Evolutionary conservation across 1,140 invertebrate species (phyloP).

Genomic region (Scaptomyza montana): DNA sequence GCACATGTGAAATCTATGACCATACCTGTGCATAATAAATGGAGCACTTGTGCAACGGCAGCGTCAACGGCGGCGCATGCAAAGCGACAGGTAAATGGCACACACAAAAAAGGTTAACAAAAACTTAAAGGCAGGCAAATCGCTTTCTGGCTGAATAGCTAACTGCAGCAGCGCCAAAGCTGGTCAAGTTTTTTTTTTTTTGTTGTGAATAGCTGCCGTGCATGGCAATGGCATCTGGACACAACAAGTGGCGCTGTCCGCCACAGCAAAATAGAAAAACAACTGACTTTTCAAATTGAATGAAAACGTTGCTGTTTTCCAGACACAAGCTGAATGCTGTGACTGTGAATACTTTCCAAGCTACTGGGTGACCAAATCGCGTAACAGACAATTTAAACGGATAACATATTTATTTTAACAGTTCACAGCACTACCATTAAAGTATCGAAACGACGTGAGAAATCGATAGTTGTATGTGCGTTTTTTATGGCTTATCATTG

Average conservation of each 20-base stretch:
- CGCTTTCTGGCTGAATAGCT: conserved; percentile 6
- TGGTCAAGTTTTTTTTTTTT: conserved; percentile 16
- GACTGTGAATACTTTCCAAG: neutral
- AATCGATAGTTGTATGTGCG: neutral
- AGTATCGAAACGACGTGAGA: neutral
- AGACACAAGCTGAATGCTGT: conserved; percentile 26
- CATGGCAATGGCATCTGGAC: neutral
- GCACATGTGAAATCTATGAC: conserved; percentile 73
- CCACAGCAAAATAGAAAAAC: conserved; percentile 13
- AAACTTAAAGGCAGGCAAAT: conserved; percentile 54
- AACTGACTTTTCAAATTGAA: conserved; percentile 43
- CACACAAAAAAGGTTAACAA: conserved; percentile 34
- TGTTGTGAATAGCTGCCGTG: conserved; percentile 11
- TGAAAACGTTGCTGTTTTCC: neutral
- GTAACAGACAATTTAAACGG: neutral
- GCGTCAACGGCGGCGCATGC: conserved; percentile 48
- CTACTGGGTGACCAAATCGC: neutral
- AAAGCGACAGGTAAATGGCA: conserved; percentile 58
- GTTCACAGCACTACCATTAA: too few species aligned
- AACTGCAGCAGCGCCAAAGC: conserved; percentile 14
- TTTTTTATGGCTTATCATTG: too few species aligned
- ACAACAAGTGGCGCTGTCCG: conserved; percentile 67
- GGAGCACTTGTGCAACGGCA: conserved; percentile 56
- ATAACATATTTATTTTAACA: neutral
- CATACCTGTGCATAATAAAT: conserved; percentile 71